These are phyloP conservation scores for Amblyopsis rosae DNA, from an alignment of 2,113 vertebrate genomes.

Conservation along the genomic window DNA sequence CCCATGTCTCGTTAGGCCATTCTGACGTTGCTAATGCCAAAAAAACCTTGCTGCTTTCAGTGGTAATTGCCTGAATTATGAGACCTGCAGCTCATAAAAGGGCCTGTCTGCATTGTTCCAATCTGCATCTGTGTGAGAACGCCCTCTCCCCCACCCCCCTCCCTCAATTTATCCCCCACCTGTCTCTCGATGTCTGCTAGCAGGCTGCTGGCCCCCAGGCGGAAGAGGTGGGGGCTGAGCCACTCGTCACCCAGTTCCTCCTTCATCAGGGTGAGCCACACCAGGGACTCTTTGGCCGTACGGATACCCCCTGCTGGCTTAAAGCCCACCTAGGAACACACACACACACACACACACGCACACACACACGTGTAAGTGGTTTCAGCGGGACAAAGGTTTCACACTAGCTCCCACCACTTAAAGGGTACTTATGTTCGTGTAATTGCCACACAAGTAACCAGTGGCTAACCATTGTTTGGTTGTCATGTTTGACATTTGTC, in stretches of 20 bases:
- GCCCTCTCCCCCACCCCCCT: background rate
- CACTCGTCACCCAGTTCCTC: slow-evolving; percentile 90
- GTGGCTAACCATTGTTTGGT: background rate
- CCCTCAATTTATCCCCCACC: slow-evolving; percentile 66
- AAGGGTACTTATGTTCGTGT: background rate
- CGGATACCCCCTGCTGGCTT: slow-evolving; percentile 97
- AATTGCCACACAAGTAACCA: background rate
- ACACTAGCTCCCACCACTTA: background rate
- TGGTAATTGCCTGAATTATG: background rate
- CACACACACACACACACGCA: slow-evolving; percentile 4
- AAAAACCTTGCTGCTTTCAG: background rate
- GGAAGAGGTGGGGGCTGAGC: slow-evolving; percentile 87
- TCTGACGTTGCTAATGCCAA: background rate
- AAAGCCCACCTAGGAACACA: slow-evolving; percentile 78
- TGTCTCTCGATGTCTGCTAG: slow-evolving; percentile 92
- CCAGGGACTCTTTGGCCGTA: slow-evolving; percentile 85
- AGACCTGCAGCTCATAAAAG: background rate
- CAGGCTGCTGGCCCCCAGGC: slow-evolving; percentile 92
- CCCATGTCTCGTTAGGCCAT: background rate
- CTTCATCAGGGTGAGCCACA: slow-evolving; percentile 91
- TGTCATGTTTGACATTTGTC: slow-evolving; percentile 5
- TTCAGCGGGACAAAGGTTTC: background rate
- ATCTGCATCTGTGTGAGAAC: background rate
- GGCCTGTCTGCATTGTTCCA: background rate
- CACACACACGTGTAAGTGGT: background rate